Percentiles rank a stretch among this genome's conserved stretches.
Conservation (phyloP, 2,113 vertebrate genomes). For the Spilogale gracilis region DNA sequence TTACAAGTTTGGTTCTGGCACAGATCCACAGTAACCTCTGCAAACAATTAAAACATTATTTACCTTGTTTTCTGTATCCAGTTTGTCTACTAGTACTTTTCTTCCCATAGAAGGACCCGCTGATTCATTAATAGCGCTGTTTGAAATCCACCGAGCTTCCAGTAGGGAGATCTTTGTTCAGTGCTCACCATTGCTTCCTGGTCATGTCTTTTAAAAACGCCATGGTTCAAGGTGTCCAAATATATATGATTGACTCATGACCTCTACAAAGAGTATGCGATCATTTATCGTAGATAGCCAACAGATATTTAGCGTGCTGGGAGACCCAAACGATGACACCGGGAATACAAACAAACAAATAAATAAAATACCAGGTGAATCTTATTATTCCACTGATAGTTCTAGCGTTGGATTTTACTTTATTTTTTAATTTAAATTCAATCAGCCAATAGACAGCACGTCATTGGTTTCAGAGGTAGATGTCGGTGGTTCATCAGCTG, state of each 20-base stretch:
- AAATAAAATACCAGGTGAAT: background rate
- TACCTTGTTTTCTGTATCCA: slow-evolving; percentile 39
- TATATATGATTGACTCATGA: background rate
- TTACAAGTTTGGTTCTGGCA: slow-evolving; percentile 30
- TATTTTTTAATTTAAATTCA: background rate
- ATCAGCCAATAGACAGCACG: background rate
- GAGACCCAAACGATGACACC: background rate
- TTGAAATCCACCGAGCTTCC: background rate
- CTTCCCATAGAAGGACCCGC: background rate
- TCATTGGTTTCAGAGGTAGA: background rate
- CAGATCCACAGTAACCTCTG: slow-evolving; percentile 6
- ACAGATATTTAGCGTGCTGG: background rate
- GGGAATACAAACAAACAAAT: background rate
- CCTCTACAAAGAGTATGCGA: background rate
- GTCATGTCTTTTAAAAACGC: background rate
- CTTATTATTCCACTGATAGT: background rate
- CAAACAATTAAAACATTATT: slow-evolving; percentile 71
- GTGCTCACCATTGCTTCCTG: accelerated
- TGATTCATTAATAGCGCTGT: background rate
- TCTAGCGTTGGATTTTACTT: background rate
- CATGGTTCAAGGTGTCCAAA: background rate
- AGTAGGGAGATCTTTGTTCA: background rate
- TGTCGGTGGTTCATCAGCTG: background rate
- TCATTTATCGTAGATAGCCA: background rate
- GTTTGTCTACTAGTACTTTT: background rate